Evolutionary conservation across 2,113 vertebrate genomes (phyloP), one percentile per base, ranked within the genome.

Genomic region (Tenebrosternarchus preto): DNA sequence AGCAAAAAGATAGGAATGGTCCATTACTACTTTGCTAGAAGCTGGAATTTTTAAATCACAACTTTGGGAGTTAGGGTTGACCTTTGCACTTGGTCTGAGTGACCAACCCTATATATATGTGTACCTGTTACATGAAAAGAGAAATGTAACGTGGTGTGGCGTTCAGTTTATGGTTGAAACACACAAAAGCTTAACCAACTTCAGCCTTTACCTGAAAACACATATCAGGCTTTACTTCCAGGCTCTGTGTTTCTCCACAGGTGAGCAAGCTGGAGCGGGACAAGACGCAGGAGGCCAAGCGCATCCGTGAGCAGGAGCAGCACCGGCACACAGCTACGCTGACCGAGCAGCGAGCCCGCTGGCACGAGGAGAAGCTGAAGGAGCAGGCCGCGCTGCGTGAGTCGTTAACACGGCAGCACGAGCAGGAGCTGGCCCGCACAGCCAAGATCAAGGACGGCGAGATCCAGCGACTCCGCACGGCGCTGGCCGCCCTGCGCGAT

Each of bases 331-430:
- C 98, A 0, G 97, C 96, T 78, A 93, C 94, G 82, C 89, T 99
- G 82, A 99, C 96, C 0, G 98, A 99, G 88, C 95, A 98, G 31
- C 95, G 97, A 81, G 94, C 96, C 85, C 98, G 98, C 85, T 97
- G 98, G 86, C 98, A 99, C 1, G 96, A 99, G 87, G 98, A 99
- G 73, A 99, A 99, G 86, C 95, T 97, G 86, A 99, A 96, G 87
- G 98, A 99, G 87, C 93, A 98, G 57, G 96, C 99, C 87, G 93
- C 94, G 0, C 94, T 98, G 83, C 87, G 98, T 64, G 98, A 99
- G 90, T 96, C 94, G 80, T 95, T 99, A 84, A 95, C 96, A 33
- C 95, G 97, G 72, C 97, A 99, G 86, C 98, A 99, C 0, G 98
- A 99, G 88, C 97, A 97, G 88, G 98, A 99, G 81, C 91, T 97